Evolutionary conservation across 37 sponge, comb jelly and placozoan genomes (phyloP).

Genomic region (Beroe forskalii): DNA sequence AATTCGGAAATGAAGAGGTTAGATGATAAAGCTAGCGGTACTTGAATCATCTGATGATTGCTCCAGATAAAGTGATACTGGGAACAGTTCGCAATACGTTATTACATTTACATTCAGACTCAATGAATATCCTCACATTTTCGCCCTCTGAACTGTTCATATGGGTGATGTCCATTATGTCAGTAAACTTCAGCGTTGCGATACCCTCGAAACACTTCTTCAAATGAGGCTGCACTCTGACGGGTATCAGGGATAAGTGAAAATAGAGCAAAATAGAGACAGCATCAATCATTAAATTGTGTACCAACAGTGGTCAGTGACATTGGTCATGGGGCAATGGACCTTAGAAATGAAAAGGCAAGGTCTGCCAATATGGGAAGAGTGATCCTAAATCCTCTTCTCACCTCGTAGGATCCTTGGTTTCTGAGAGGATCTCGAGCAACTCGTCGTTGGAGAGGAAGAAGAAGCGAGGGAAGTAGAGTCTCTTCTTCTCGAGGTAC

Average conservation of each 20-base stretch:
- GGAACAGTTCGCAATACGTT: no score
- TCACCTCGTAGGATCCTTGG: slow-evolving; percentile 97
- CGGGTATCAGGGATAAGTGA: no score
- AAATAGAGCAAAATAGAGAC: not conserved
- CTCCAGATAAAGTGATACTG: no score
- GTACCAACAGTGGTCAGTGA: not conserved
- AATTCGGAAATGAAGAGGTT: no score
- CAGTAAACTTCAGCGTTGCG: slow-evolving; percentile 89
- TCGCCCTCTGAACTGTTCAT: slow-evolving; percentile 98
- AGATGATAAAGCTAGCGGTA: no score
- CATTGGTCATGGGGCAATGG: not conserved
- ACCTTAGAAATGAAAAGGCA: not conserved
- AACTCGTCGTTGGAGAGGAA: slow-evolving; percentile 99
- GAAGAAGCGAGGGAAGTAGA: slow-evolving; percentile 99
- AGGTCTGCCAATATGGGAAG: no score
- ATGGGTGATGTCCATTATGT: slow-evolving; percentile 96
- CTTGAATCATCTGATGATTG: no score
- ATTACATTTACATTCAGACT: no score
- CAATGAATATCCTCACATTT: not conserved
- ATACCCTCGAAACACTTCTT: slow-evolving; percentile 99
- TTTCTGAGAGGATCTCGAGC: slow-evolving; percentile 98
- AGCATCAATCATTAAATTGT: not conserved
- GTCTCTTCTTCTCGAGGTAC: slow-evolving; percentile 98
- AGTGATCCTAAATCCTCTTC: no score
- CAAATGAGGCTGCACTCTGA: slow-evolving; percentile 97